These are phyloP conservation scores for Caenorhabditis sp. DNA, from an alignment of 2,888 invertebrate genomes.

Conservation along the genomic window DNA sequence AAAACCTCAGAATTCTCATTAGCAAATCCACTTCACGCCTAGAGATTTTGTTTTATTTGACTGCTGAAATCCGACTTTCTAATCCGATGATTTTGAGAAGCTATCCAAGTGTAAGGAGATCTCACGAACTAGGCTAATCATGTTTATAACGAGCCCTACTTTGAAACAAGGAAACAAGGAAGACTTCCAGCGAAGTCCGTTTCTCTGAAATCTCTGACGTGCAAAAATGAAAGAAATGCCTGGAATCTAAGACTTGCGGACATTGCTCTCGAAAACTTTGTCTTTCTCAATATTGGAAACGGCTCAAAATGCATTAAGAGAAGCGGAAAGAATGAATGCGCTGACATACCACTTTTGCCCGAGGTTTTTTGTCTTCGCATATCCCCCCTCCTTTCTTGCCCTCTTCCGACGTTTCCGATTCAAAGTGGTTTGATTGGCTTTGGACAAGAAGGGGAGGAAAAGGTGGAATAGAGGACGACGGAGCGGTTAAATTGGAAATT, in stretches of 20 bases:
- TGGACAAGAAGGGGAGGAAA: neutral
- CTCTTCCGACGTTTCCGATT: neutral
- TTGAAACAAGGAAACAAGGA: too few species aligned
- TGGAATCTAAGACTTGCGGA: neutral
- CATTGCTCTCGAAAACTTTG: neutral
- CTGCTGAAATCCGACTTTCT: too few species aligned
- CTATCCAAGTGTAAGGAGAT: too few species aligned
- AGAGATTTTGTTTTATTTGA: too few species aligned
- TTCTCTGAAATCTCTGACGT: neutral
- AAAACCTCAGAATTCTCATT: neutral
- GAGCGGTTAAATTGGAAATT: neutral
- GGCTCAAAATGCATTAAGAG: constrained; percentile 4
- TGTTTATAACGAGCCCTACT: too few species aligned
- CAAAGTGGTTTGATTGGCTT: neutral
- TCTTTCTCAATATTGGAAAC: neutral
- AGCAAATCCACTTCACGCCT: too few species aligned
- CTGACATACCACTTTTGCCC: constrained; percentile 3
- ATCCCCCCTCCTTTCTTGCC: neutral
- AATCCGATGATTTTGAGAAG: too few species aligned
- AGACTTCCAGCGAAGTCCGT: too few species aligned
- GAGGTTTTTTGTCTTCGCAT: too few species aligned
- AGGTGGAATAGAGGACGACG: too few species aligned
- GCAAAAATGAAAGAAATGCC: neutral
- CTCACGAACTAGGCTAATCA: too few species aligned
- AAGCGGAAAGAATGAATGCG: constrained; percentile 1